Base-by-base conservation (phyloP, 1,140 invertebrate species). In the Sminthurinus signatus region DNA sequence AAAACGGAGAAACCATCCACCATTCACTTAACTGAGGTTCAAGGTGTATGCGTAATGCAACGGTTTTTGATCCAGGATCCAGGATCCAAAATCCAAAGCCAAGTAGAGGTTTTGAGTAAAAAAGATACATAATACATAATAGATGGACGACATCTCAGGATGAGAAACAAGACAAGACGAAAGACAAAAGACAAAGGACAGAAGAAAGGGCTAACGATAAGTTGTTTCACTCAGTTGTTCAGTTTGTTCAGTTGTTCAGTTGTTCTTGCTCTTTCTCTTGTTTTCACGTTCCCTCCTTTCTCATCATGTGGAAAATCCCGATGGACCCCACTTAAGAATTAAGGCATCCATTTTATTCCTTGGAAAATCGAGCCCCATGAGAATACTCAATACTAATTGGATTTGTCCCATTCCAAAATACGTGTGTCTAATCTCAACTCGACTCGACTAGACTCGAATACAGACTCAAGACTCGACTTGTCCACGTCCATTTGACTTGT, bases 351-450 rank as follows among this genome's bases (percentile, higher is more conserved):
- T n/a, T n/a, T 63, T 44, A 56, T 57, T 63, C 39, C 46, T 58
- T 44, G 28, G 52, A 65, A 65, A 65, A 60, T 65, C 51, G 57
- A 36, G 25, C 28, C 64, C n/a, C 64, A 48, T 32, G 61, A 44
- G 66, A 64, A 27, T 64, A 39, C 58, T 61, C 31, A 44, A 68
- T 64, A 68, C 66, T 68, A 68, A 68, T 68, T 68, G 66, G 66
- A 64, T 68, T 68, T 68, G 62, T 68, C 62, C 43, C 61, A 55
- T 68, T 63, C 63, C 48, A 54, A 28, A 52, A 23, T 10, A 4
- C 21, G 12, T 28, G 51, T 28, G 27, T 52, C 51, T 23, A 23
- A 52, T 52, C 51, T 52, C 51, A 52, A 28, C 27, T 28, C 19
- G 10, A 10, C 46, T 10, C 19, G n/a, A n/a, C n/a, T n/a, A n/a